These are phyloP conservation scores for Ahaetulla prasina DNA, from an alignment of 2,113 vertebrate genomes.

Conservation along the genomic window DNA sequence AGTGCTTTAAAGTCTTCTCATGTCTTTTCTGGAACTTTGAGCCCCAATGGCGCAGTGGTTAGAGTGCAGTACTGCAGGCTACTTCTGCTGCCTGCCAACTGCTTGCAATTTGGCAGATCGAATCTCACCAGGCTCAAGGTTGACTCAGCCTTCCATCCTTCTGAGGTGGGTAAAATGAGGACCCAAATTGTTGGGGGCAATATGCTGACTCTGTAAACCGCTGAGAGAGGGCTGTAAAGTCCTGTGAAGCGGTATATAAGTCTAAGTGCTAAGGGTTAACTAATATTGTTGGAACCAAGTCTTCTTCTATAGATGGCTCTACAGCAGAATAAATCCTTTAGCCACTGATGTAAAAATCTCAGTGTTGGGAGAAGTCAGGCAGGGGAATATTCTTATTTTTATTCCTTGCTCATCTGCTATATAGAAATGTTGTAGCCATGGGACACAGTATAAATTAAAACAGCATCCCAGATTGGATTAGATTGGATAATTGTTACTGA, in stretches of 20 bases:
- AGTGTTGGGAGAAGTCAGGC: background rate
- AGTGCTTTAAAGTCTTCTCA: background rate
- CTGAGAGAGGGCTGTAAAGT: no score
- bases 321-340: background rate
- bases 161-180: no score
- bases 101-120: no score
- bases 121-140: no score
- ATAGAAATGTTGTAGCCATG: background rate
- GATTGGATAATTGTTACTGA: background rate
- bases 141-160: no score
- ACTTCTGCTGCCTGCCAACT: no score
- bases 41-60: no score
- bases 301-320: background rate
- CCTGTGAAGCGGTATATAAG: no score
- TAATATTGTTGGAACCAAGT: background rate
- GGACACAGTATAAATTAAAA: background rate
- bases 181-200: no score
- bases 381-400: background rate
- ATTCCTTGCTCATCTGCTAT: background rate
- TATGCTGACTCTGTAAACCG: no score
- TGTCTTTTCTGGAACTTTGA: background rate
- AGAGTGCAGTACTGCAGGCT: no score
- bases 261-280: no score
- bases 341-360: background rate
- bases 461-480: background rate